Base-by-base conservation (phyloP, 37 sponge, comb jelly and placozoan genomes). In the Bolinopsis microptera region DNA sequence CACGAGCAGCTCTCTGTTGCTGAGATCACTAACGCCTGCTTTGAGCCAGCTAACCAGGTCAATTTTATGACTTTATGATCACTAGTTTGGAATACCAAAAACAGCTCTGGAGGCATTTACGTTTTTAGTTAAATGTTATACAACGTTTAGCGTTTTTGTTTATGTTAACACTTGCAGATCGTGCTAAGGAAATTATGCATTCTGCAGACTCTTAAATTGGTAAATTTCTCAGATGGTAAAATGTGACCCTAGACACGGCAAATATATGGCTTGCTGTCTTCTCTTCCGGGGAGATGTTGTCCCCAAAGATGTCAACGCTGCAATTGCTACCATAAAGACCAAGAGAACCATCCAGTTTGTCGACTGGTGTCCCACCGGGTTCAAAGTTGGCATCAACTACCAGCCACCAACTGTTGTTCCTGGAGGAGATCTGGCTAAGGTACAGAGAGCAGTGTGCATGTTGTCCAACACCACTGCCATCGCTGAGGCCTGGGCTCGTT, bases 311-410 rank as follows among this genome's bases (percentile, higher is more conserved):
- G 98, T 98, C 48, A 98, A 96, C 92, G 96, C 96, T 76, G 96
- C 98, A 39, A 98, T 98, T 69, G 96, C 96, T 36, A 96, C 94
- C 95, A 98, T 98, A 94, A 98, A 98, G 96, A 97, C 98, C 83
- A 97, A 96, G 94, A 95, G 97, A 38, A 95, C 96, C 93, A 96
- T 98, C 94, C 98, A 96, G 93, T 98, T 98, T 74, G 98, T 98
- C n/a, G 98, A 98, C 95, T 97, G 98, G 98, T 97, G 98, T 92
- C 98, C 98, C 74, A 97, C 98, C 69, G 98, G 98, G 0, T 98
- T 98, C 95, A 98, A 98, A 76, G 98, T 98, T 69, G 90, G 90
- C 32, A 86, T 86, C 90, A 86, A 86, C 90, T 86, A 86, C 90
- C 90, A 86, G 90, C 90, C 90, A 3, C 90, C 90, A 23, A 95